Evolutionary conservation across 2,113 vertebrate species (phyloP).

Genomic region (Tautogolabrus adspersus): DNA sequence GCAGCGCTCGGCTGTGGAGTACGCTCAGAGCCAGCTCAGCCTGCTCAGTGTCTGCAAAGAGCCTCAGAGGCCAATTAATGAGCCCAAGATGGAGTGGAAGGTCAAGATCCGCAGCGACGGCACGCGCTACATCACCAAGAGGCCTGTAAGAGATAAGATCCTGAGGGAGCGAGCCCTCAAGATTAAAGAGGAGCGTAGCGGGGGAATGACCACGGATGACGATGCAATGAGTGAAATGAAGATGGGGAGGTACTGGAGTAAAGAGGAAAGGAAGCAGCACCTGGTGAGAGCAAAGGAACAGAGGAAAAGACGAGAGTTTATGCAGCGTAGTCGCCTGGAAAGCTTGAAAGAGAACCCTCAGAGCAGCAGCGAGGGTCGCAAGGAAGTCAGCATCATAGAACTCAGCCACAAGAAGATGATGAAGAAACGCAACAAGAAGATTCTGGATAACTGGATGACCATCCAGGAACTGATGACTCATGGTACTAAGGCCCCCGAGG

Average conservation of each 20-base stretch:
- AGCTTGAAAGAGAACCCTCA: constrained; percentile 93
- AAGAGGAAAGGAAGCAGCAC: constrained; percentile 96
- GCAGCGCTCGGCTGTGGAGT: constrained; percentile 95
- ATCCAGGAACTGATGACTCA: constrained; percentile 99
- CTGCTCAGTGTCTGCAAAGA: constrained; percentile 91
- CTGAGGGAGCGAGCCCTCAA: constrained; percentile 95
- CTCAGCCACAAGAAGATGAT: constrained; percentile 99
- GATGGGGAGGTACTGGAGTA: constrained; percentile 98
- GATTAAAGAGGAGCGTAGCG: constrained; percentile 96
- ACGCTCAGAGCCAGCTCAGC: constrained; percentile 94
- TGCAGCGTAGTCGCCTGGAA: constrained; percentile 95
- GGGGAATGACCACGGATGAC: constrained; percentile 94
- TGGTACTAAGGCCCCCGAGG: constrained; percentile 93
- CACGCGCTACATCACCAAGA: constrained; percentile 95
- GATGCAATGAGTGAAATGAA: constrained; percentile 98
- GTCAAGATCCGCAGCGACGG: constrained; percentile 96
- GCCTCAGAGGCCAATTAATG: constrained; percentile 78
- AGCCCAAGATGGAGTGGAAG: constrained; percentile 98
- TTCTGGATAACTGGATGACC: constrained; percentile 99
- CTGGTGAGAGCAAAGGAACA: constrained; percentile 94
- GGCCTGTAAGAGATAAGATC: constrained; percentile 94
- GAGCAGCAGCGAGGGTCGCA: constrained; percentile 89
- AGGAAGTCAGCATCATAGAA: constrained; percentile 95
- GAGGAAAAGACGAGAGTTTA: constrained; percentile 91
- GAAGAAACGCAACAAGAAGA: constrained; percentile 98